Evolutionary conservation across 2,888 invertebrate genomes (phyloP), one percentile per base, ranked within the genome.

Genomic region (Azorinus chamasolen): DNA sequence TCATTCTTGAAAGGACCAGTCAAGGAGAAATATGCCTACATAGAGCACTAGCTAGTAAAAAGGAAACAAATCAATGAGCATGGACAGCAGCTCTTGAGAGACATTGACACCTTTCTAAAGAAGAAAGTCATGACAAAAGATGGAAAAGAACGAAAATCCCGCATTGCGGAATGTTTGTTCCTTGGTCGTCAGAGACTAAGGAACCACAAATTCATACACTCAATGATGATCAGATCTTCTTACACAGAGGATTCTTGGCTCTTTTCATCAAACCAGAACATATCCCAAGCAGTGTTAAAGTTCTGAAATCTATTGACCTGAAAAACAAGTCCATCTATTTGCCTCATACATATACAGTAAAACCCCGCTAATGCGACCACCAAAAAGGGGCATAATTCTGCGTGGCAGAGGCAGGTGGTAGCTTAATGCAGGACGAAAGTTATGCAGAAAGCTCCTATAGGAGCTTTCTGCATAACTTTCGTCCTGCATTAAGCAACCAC

Each of bases 201-300:
- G 58, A 58, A 2, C 69, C 79, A 14, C 43, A 37, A 18, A 51
- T 79, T 18, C 69, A 83, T 41, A 24, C 46, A 14, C n/a, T 83
- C 2, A 54, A 77, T 64, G 68, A 79, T 22, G 32, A 65, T 24
- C 82, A 79, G 51, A 32, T 53, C 6, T 27, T 61, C n/a, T 61
- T 74, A 12, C n/a, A 65, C 8, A 71, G 25, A 24, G 32, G 48
- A 1, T 78, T 68, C 41, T 54, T 75, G 0, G 62, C 58, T 0
- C 48, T 24, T 5, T 82, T 79, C 37, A 53, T 75, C 10, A 75
- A 69, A 25, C 64, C 78, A 22, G 65, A 82, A 45, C 6, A n/a
- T 6, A 61, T 75, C 18, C 57, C 71, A 20, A 48, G 57, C 8
- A 51, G 27, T 27, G n/a, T 62, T 14, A 64, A 37, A 53, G 53